These are phyloP conservation scores for Monochamus saltuarius DNA, from an alignment of 1,140 invertebrate species.

Conservation along the genomic window DNA sequence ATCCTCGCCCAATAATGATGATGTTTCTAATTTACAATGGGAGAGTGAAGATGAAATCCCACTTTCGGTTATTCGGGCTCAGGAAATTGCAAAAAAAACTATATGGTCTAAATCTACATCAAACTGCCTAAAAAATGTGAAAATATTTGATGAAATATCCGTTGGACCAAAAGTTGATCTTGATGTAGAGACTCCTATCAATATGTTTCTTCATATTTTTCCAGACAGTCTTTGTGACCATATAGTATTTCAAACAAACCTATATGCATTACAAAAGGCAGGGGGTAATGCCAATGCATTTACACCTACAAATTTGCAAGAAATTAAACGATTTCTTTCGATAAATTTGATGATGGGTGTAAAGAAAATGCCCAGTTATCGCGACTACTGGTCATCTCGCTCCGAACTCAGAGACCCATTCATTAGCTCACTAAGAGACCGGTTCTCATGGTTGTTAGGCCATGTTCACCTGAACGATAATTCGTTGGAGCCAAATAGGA, in stretches of 20 bases:
- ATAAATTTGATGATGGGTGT: slow-evolving; percentile 30
- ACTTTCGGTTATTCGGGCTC: background rate
- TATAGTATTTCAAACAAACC: no score
- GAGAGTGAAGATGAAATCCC: slow-evolving; percentile 3
- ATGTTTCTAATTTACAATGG: slow-evolving; percentile 1
- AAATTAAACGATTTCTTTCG: slow-evolving; percentile 24
- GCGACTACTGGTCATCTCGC: slow-evolving; percentile 24
- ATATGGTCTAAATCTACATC: slow-evolving; percentile 3
- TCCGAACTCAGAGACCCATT: slow-evolving; percentile 15
- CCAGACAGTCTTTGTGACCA: background rate
- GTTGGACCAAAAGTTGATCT: no score
- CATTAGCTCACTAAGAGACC: slow-evolving; percentile 3
- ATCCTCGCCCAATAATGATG: background rate
- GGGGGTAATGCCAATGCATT: no score
- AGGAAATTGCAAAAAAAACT: background rate
- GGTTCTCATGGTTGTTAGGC: slow-evolving; percentile 17
- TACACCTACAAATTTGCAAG: no score
- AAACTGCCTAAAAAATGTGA: background rate
- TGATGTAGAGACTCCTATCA: background rate
- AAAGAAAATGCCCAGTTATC: slow-evolving; percentile 19
- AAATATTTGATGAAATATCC: slow-evolving; percentile 1
- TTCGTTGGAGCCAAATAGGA: slow-evolving; percentile 3
- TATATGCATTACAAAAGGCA: no score
- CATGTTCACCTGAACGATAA: slow-evolving; percentile 24
- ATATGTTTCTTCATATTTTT: slow-evolving; percentile 4